Evolutionary conservation across 2,888 invertebrate genomes (phyloP).

Genomic region (Platynereis dumerilii): DNA sequence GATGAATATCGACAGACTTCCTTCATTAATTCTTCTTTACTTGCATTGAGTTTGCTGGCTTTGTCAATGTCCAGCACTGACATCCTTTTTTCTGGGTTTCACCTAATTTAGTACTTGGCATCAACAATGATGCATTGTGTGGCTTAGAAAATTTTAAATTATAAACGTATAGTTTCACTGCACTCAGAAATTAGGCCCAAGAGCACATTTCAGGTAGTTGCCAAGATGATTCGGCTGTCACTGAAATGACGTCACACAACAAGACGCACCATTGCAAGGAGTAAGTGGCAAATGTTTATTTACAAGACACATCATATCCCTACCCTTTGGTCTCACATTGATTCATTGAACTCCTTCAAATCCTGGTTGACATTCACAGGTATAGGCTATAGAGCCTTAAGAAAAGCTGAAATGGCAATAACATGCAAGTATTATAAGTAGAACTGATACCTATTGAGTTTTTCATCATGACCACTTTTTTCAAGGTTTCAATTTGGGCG

Average conservation of each 20-base stretch:
- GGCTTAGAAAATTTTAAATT: conserved; percentile 47
- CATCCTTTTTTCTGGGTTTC: conserved; percentile 43
- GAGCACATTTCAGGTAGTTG: conserved; percentile 40
- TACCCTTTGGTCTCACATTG: conserved; percentile 38
- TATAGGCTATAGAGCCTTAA: conserved; percentile 48
- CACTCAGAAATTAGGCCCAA: conserved; percentile 47
- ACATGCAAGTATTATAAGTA: too few species aligned
- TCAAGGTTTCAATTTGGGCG: too few species aligned
- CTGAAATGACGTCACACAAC: too few species aligned
- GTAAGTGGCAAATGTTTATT: too few species aligned
- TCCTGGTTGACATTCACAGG: conserved; percentile 47
- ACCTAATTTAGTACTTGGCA: conserved; percentile 18
- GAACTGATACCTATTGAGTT: too few species aligned
- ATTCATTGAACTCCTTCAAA: conserved; percentile 46
- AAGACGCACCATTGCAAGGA: too few species aligned
- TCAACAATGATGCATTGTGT: conserved; percentile 13
- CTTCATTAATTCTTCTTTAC: too few species aligned
- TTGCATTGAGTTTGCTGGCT: conserved; percentile 48
- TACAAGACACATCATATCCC: conserved; percentile 30
- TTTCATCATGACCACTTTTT: too few species aligned
- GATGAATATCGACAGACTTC: too few species aligned
- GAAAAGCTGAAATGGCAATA: conserved; percentile 43
- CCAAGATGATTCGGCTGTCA: conserved; percentile 42
- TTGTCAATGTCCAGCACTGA: conserved; percentile 50
- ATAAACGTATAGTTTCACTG: conserved; percentile 42